A percentile compares a stretch with the other conserved stretches of the same genome.
These are phyloP conservation scores for Brachionus sp. DNA, from an alignment of 1,140 invertebrate genomes.

Conservation along the genomic window DNA sequence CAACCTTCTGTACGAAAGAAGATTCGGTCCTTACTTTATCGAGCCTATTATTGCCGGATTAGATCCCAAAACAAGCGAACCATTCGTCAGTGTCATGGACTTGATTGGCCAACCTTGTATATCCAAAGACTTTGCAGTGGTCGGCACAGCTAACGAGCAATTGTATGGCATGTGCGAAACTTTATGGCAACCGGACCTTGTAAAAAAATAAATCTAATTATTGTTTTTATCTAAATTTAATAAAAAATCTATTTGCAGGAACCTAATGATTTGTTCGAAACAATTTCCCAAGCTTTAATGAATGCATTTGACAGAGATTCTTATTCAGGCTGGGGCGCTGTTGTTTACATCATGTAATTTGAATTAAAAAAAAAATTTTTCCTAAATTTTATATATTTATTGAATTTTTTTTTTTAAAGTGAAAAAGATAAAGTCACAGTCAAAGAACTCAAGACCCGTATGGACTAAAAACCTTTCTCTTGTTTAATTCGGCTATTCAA, in stretches of 20 bases:
- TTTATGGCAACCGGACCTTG: slow-evolving; percentile 80
- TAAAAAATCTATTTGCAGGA: slow-evolving; percentile 54
- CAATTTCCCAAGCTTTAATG: slow-evolving; percentile 88
- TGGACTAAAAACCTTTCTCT: not conserved
- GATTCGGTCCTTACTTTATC: slow-evolving; percentile 95
- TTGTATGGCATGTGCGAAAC: slow-evolving; percentile 97
- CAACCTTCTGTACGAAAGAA: slow-evolving; percentile 88
- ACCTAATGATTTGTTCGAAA: slow-evolving; percentile 92
- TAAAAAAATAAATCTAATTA: slow-evolving; percentile 48
- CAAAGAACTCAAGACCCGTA: slow-evolving; percentile 12
- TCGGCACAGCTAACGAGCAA: slow-evolving; percentile 86
- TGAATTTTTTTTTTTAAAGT: not conserved
- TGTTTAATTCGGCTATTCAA: slow-evolving; percentile 4
- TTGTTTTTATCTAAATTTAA: slow-evolving; percentile 49
- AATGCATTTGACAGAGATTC: slow-evolving; percentile 96
- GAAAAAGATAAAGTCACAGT: slow-evolving; percentile 46
- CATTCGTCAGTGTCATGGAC: slow-evolving; percentile 89
- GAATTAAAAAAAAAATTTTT: not conserved
- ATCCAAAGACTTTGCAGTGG: slow-evolving; percentile 90
- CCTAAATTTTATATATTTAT: not conserved
- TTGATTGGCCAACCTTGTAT: slow-evolving; percentile 82
- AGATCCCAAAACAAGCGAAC: slow-evolving; percentile 75
- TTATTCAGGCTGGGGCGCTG: slow-evolving; percentile 92
- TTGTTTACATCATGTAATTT: slow-evolving; percentile 86
- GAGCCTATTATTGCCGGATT: slow-evolving; percentile 92